Conservation (phyloP, 2,888 invertebrate species). For the Drosophila kuntzei region DNA sequence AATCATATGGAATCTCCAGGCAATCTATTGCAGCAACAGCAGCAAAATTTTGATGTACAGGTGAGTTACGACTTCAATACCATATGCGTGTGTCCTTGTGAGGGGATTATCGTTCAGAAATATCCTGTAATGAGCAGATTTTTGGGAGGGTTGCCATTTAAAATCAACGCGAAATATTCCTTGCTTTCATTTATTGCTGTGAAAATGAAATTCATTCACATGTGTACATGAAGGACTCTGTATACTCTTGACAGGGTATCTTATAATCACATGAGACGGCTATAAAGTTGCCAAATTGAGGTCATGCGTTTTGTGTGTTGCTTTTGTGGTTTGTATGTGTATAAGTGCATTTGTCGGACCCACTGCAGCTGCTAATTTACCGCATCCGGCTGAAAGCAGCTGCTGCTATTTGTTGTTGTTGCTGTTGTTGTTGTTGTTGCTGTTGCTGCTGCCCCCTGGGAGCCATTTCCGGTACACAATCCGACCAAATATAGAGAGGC, state of each 20-base stretch:
- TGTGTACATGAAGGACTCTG: not conserved
- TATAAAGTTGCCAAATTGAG: constrained; percentile 44
- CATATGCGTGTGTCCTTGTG: not conserved
- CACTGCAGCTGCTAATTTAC: constrained; percentile 70
- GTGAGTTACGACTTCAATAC: constrained; percentile 86
- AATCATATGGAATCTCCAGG: constrained; percentile 86
- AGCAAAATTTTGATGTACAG: constrained; percentile 93
- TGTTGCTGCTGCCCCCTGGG: constrained; percentile 33
- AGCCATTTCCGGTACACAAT: constrained; percentile 67
- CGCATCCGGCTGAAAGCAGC: constrained; percentile 69
- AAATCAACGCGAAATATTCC: not conserved
- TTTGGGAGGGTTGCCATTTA: not conserved
- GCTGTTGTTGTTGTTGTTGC: constrained; percentile 32
- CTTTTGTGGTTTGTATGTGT: constrained; percentile 22
- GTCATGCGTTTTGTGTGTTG: constrained; percentile 53
- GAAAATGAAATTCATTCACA: not conserved
- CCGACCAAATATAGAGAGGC: constrained; percentile 13
- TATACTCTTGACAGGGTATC: constrained; percentile 25
- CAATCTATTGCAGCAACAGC: constrained; percentile 87
- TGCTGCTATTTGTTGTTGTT: constrained; percentile 15
- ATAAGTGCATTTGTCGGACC: constrained; percentile 45
- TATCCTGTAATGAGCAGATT: constrained; percentile 3
- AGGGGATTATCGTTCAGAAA: not conserved
- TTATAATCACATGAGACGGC: not conserved
- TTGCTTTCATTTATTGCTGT: not conserved